Base-by-base conservation (phyloP, 2,888 invertebrate species). In the Lacanobia wlatinum region DNA sequence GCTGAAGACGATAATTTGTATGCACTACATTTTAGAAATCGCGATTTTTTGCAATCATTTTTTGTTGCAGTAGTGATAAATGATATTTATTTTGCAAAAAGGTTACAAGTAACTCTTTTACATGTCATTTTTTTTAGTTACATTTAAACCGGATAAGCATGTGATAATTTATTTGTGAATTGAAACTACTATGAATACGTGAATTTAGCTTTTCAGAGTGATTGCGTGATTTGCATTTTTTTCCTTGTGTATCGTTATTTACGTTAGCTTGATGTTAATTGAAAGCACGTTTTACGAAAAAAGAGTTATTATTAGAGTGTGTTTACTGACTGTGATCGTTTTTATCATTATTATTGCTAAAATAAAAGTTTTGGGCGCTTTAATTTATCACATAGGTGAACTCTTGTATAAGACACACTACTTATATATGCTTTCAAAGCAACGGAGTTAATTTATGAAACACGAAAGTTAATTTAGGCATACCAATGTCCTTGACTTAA, bases 131-230 rank as follows among this genome's bases (percentile, higher is more conserved):
- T n/a, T n/a, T n/a, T n/a, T n/a, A n/a, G n/a, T n/a, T n/a, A n/a
- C n/a, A 10, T 14, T 61, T 46, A 43, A 70, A 56, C 8, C 70
- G 56, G 61, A 70, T 55, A 46, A 70, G 21, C 7, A 56, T 1
- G 52, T 62, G 58, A 23, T 78, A 62, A 70, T 70, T 50, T 38
- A 9, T 46, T 6, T 74, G 23, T 18, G 38, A 72, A 73, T 74
- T 56, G 10, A 55, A 23, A 62, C 52, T n/a, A 16, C 0, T 16
- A 16, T 52, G 23, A 34, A 10, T 21, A 28, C 16, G n/a, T n/a
- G n/a, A 9, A 48, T n/a, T 38, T 59, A 16, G 21, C 2, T 60
- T 72, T 61, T 55, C 18, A 8, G 75, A 43, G 10, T 40, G 34
- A 34, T 6, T 5, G 2, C 12, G 16, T 1, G n/a, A 38, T 55